Conservation (phyloP, 2,888 invertebrate species). For the Drosophila villosipedis region DNA sequence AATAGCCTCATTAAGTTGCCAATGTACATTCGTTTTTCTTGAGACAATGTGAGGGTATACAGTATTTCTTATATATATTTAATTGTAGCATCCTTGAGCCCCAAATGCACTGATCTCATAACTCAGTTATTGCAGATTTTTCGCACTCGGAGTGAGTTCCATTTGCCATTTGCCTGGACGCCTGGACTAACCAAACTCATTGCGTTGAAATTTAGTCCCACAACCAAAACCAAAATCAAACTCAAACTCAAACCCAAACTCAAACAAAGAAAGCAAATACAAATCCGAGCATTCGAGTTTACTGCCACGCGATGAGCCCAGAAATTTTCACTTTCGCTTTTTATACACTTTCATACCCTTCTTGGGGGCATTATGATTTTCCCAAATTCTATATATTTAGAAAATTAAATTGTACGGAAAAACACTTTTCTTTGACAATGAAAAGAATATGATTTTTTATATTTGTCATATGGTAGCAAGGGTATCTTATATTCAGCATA, state of each 20-base stretch:
- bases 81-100: conserved; percentile 2
- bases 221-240: neutral
- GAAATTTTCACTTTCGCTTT: neutral
- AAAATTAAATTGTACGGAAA: neutral
- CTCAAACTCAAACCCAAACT: neutral
- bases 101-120: conserved; percentile 6
- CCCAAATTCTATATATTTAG: neutral
- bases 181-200: neutral
- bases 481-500: neutral
- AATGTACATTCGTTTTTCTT: conserved; percentile 34
- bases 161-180: neutral
- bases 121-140: conserved; percentile 12
- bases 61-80: conserved; percentile 8
- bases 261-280: no score
- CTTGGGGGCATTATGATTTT: neutral
- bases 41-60: neutral
- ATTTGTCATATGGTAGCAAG: neutral
- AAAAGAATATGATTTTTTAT: neutral
- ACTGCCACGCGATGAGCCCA: conserved; percentile 1
- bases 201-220: neutral
- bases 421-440: neutral
- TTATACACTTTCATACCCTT: neutral
- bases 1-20: conserved; percentile 49
- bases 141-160: neutral
- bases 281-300: conserved; percentile 1